Evolutionary conservation across 2,797 vertebrate genomes (phyloP).

Genomic region (Limosa lapponica): DNA sequence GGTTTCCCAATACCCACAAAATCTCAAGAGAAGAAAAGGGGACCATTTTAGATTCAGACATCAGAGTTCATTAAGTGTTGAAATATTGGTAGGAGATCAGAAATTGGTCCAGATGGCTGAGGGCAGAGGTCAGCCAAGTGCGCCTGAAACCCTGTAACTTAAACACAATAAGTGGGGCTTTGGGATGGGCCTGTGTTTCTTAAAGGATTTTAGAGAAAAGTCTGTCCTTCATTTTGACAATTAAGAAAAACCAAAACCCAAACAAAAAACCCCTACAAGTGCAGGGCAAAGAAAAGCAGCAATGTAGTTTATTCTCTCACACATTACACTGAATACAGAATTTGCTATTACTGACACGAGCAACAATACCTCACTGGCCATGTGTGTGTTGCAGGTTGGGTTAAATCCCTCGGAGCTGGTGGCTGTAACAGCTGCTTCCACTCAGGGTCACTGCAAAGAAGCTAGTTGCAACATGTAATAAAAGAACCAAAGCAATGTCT

Average conservation of each 20-base stretch:
- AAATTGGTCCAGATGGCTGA: not conserved
- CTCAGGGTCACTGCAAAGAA: not conserved
- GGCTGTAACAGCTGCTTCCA: not conserved
- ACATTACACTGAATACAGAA: not conserved
- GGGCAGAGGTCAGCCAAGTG: not conserved
- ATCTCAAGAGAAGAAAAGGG: not conserved
- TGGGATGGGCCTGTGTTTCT: not conserved
- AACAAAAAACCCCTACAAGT: not conserved
- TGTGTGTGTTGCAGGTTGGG: not conserved
- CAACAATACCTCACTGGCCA: not conserved
- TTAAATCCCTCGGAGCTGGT: not conserved
- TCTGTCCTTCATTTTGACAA: not conserved
- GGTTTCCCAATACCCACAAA: not conserved
- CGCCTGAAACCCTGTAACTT: not conserved
- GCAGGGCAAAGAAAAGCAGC: not conserved
- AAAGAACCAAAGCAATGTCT: not conserved
- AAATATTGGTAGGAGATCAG: not conserved
- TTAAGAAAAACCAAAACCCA: not conserved
- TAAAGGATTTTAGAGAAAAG: not conserved
- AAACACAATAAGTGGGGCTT: not conserved
- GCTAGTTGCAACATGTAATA: not conserved
- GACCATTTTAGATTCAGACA: not conserved
- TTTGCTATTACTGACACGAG: not conserved
- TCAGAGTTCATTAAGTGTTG: not conserved
- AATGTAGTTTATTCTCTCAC: not conserved